A percentile compares a stretch with the other conserved stretches of the same genome.
Evolutionary conservation across 2,888 invertebrate species (phyloP).

Genomic region (Nudaria mundana): DNA sequence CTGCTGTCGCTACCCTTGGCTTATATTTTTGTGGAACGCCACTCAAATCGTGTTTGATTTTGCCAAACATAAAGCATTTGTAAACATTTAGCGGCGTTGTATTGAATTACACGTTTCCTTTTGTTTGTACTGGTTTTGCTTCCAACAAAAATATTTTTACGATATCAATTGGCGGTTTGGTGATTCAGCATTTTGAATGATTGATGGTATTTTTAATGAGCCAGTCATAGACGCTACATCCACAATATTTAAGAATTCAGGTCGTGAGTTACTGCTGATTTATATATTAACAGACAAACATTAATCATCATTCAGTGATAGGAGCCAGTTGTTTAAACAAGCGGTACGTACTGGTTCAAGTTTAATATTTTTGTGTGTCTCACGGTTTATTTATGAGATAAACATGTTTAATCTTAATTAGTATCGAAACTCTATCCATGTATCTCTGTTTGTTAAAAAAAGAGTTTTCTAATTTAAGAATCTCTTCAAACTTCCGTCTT

Average conservation of each 20-base stretch:
- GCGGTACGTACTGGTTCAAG: background rate
- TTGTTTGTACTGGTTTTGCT: slow-evolving; percentile 45
- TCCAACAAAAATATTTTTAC: slow-evolving; percentile 31
- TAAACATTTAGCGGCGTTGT: slow-evolving; percentile 70
- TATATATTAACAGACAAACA: slow-evolving; percentile 19
- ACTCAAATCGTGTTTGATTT: slow-evolving; percentile 77
- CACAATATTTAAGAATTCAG: slow-evolving; percentile 24
- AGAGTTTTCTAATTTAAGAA: no score
- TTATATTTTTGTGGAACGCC: slow-evolving; percentile 71
- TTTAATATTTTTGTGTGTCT: background rate
- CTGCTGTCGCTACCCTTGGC: slow-evolving; percentile 46
- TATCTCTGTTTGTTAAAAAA: no score
- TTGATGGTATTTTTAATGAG: slow-evolving; percentile 34
- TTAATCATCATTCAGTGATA: slow-evolving; percentile 20
- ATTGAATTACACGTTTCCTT: slow-evolving; percentile 70
- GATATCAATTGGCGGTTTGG: slow-evolving; percentile 22
- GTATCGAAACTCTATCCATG: no score
- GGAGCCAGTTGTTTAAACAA: slow-evolving; percentile 3
- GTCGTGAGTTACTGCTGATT: slow-evolving; percentile 21
- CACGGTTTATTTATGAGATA: slow-evolving; percentile 2
- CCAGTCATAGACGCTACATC: slow-evolving; percentile 18
- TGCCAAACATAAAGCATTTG: slow-evolving; percentile 73
- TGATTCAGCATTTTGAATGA: slow-evolving; percentile 30
- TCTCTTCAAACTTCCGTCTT: no score
- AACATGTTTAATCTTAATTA: background rate